Conservation (phyloP, 1,140 invertebrate species). For the Drosophila pandora region DNA sequence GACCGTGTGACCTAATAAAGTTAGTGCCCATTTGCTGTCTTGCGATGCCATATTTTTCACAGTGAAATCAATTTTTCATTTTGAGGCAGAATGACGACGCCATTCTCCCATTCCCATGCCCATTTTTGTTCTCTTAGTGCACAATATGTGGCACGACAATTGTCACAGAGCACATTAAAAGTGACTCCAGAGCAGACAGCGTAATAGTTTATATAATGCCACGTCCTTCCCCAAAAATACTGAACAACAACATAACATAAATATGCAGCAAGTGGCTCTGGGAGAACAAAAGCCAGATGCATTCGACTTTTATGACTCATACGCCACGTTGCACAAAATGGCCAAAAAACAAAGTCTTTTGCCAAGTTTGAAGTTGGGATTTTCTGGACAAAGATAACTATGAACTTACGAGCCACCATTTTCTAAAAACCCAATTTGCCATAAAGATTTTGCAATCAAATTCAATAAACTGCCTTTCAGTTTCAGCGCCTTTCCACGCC, state of each 20-base stretch:
- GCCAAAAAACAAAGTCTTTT: slow-evolving; percentile 27
- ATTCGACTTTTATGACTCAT: slow-evolving; percentile 66
- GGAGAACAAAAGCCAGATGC: slow-evolving; percentile 52
- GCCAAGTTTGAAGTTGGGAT: slow-evolving; percentile 49
- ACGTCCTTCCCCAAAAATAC: slow-evolving; percentile 23
- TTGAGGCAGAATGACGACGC: slow-evolving; percentile 62
- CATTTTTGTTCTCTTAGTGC: slow-evolving; percentile 8
- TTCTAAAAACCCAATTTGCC: slow-evolving; percentile 3
- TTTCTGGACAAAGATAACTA: slow-evolving; percentile 37
- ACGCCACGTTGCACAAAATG: slow-evolving; percentile 61
- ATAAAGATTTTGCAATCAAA: slow-evolving; percentile 56
- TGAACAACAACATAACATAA: slow-evolving; percentile 52
- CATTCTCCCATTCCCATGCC: slow-evolving; percentile 5
- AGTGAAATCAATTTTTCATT: slow-evolving; percentile 78
- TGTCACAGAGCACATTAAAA: slow-evolving; percentile 63
- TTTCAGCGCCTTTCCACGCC: slow-evolving; percentile 44
- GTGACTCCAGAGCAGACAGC: slow-evolving; percentile 53
- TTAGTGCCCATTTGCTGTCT: slow-evolving; percentile 33
- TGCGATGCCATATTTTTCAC: slow-evolving; percentile 59
- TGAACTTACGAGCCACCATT: slow-evolving; percentile 11
- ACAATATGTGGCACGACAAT: slow-evolving; percentile 60
- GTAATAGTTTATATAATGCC: slow-evolving; percentile 69
- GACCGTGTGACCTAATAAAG: slow-evolving; percentile 67
- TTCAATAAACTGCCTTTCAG: slow-evolving; percentile 46
- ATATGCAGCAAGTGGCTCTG: slow-evolving; percentile 67